Evolutionary conservation across 1,140 invertebrate species (phyloP).

Genomic region (Panulirus ornatus): DNA sequence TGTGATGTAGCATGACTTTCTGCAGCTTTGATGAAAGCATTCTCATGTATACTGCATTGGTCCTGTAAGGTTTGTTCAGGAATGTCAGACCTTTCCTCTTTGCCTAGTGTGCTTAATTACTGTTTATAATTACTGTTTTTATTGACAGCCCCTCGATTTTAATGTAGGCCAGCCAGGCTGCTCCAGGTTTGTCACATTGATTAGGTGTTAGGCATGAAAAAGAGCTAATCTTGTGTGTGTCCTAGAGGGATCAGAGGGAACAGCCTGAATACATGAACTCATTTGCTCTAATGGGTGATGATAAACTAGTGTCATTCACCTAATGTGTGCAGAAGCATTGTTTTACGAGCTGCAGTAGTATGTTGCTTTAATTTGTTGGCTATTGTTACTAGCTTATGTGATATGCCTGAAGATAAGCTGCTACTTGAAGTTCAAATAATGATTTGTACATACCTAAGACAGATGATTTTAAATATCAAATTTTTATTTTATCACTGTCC

Average conservation of each 20-base stretch:
- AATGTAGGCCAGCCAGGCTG: no score
- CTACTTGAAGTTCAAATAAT: background rate
- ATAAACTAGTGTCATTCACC: background rate
- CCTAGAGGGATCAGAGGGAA: background rate
- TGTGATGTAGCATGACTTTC: no score
- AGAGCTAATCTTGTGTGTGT: no score
- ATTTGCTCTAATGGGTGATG: background rate
- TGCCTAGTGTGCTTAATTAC: no score
- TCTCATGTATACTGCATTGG: no score
- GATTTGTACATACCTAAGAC: background rate
- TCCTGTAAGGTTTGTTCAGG: no score
- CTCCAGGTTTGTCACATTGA: no score
- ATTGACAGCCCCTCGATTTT: no score
- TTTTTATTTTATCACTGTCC: background rate
- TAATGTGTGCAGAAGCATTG: background rate
- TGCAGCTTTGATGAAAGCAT: no score
- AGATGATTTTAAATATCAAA: background rate
- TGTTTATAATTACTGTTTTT: no score
- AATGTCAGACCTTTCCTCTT: no score
- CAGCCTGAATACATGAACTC: background rate
- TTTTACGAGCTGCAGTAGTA: background rate
- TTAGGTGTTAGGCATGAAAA: no score
- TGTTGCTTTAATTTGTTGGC: background rate
- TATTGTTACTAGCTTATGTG: background rate
- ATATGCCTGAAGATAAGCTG: background rate